A percentile compares a stretch with the other conserved stretches of the same genome.
Conservation (phyloP, 2,888 invertebrate genomes). For the Atethmia centrago region DNA sequence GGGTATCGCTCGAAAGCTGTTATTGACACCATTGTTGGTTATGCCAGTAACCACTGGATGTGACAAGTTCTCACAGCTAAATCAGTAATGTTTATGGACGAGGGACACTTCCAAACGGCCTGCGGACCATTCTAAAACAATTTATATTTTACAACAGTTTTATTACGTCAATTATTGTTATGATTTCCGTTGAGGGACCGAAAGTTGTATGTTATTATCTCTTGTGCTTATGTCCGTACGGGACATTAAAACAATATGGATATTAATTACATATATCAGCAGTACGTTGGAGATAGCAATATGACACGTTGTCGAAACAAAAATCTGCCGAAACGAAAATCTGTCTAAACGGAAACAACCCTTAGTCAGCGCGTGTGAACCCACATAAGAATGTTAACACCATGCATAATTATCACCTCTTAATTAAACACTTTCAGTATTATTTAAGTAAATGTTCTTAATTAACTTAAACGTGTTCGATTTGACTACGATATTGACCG, state of each 20-base stretch:
- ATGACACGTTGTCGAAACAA: too few species aligned
- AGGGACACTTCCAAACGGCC: constrained; percentile 27
- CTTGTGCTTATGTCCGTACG: constrained; percentile 1
- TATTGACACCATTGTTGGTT: constrained; percentile 53
- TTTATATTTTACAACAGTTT: constrained; percentile 46
- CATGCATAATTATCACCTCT: constrained; percentile 9
- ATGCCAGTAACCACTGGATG: constrained; percentile 32
- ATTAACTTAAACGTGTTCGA: constrained; percentile 13
- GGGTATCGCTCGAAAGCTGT: constrained; percentile 56
- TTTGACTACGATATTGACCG: not conserved
- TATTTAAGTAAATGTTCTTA: constrained; percentile 9
- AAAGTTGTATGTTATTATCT: constrained; percentile 19
- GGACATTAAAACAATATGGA: constrained; percentile 6
- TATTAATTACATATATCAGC: too few species aligned
- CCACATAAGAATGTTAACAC: constrained; percentile 3
- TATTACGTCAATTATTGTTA: constrained; percentile 33
- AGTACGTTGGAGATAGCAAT: too few species aligned
- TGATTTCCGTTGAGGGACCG: constrained; percentile 34
- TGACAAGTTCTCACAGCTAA: constrained; percentile 48
- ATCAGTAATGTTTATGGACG: constrained; percentile 38
- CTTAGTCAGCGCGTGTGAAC: constrained; percentile 12
- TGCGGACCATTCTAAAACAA: constrained; percentile 27
- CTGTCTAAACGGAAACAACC: too few species aligned
- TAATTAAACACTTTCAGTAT: constrained; percentile 23
- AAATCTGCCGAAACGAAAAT: too few species aligned